Conservation (phyloP, 92 coral and sea anemone species). For the Bergia sp. region DNA sequence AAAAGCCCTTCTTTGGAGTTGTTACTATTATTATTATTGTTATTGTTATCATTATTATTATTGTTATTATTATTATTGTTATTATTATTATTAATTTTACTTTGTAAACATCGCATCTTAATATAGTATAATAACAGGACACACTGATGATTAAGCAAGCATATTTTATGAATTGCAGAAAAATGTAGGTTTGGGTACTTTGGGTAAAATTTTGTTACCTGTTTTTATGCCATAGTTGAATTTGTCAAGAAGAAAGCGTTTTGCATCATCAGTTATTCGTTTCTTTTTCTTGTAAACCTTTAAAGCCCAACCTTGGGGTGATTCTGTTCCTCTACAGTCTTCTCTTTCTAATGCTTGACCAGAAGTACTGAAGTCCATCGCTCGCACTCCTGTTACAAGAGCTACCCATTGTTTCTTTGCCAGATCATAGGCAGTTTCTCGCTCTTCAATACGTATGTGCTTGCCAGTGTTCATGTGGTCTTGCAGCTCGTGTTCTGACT, state of each 20-base stretch:
- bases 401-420: background rate
- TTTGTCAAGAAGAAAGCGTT: background rate
- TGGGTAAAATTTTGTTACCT: background rate
- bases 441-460: constrained; percentile 21
- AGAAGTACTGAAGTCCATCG: background rate
- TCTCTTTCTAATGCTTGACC: background rate
- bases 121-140: background rate
- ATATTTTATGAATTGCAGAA: background rate
- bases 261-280: background rate
- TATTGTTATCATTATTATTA: no score
- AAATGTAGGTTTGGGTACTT: background rate
- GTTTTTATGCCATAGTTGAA: background rate
- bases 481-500: constrained; percentile 49
- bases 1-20: no score
- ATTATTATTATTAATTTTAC: no score
- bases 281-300: background rate
- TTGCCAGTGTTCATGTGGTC: constrained; percentile 64
- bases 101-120: background rate
- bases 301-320: constrained; percentile 6
- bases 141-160: background rate
- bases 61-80: no score
- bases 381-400: background rate
- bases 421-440: background rate
- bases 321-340: background rate
- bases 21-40: background rate